Base-by-base conservation (phyloP, 2,888 invertebrate genomes). In the Catocala nupta region DNA sequence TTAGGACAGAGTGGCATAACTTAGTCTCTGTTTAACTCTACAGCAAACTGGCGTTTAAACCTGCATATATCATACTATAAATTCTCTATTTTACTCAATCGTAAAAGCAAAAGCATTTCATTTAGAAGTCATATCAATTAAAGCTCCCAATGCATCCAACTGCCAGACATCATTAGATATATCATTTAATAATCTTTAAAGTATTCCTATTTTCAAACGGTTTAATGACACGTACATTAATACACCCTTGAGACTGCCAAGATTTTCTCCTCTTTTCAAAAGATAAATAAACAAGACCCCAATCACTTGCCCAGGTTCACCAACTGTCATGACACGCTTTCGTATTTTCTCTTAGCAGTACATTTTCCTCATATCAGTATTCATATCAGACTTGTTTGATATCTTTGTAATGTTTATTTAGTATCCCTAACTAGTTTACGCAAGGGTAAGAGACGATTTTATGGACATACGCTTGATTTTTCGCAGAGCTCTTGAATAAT, bases 211-310 rank as follows among this genome's bases (percentile, higher is more conserved):
- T 34, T 8, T n/a, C 51, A 12, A 36, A 36, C 13, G 8, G 39
- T 51, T 50, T 50, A 50, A n/a, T 10, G 49, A 50, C n/a, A 34
- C 11, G 10, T n/a, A 51, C 36, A 51, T 51, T 34, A n/a, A 5
- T 16, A 49, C 25, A 49, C 51, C n/a, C 51, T 12, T 9, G 36
- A 36, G 51, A 36, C 25, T 51, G 9, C 5, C 49, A 53, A 47
- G 34, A 16, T 55, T 44, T 48, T 16, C 51, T 53, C 59, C 42
- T 59, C 57, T 43, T 50, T 58, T 61, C 61, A 68, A 73, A 63
- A 63, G 56, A 65, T 61, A 71, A 69, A 69, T 55, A 65, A 64
- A 70, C 57, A 63, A 55, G 45, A 65, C 62, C 67, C 60, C 63
- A 68, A 75, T 75, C 76, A 74, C 50, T 51, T 63, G 51, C 33